phyloP scores from a whole-genome alignment of 92 coral and sea anemone species.

The Chrysogorgia sp. region DNA sequence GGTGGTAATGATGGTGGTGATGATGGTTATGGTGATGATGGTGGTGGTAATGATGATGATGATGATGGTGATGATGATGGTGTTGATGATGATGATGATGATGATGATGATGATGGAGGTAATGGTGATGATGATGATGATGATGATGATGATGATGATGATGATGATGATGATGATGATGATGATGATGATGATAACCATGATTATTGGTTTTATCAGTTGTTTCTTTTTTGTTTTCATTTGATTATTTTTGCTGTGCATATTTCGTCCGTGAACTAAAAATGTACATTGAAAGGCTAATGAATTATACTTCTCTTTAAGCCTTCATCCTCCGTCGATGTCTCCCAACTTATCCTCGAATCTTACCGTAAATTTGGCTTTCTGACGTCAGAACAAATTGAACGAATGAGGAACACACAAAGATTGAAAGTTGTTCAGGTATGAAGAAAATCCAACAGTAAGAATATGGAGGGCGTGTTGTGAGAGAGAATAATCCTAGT shows the following conservation, averaged over 20 bases:
- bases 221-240: not conserved
- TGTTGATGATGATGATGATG: not conserved
- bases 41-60: not conserved
- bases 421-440: conserved; percentile 97
- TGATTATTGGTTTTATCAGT: not conserved
- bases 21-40: not conserved
- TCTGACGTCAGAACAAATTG: conserved; percentile 89
- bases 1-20: not conserved
- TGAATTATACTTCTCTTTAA: conserved; percentile 20
- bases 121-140: too few species aligned
- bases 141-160: too few species aligned
- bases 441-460: not conserved
- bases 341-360: conserved; percentile 78
- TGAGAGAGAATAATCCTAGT: too few species aligned
- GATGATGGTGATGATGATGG: not conserved
- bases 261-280: too few species aligned
- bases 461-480: not conserved
- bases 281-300: too few species aligned
- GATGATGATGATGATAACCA: too few species aligned
- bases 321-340: conserved; percentile 80
- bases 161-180: too few species aligned
- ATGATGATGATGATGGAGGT: not conserved
- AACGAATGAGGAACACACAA: conserved; percentile 88
- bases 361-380: conserved; percentile 96
- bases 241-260: too few species aligned